Percentiles rank a stretch among this genome's conserved stretches.
These are phyloP conservation scores for Podargus strigoides DNA, from an alignment of 2,797 vertebrate species.

Conservation along the genomic window DNA sequence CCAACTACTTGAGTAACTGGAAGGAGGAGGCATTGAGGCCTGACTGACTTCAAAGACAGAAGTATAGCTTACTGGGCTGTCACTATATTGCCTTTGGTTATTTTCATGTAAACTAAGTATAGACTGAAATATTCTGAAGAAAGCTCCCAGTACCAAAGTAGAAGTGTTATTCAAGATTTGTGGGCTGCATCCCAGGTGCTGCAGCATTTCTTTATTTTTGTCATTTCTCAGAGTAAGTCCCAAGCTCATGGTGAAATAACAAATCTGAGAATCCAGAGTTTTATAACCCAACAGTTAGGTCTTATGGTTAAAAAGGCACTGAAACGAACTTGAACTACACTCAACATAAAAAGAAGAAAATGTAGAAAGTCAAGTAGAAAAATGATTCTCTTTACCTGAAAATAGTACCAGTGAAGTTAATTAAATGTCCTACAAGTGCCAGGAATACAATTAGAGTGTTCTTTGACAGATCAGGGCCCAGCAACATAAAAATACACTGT, in stretches of 20 bases:
- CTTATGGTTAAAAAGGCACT: background rate
- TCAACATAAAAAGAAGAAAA: background rate
- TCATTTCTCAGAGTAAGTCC: background rate
- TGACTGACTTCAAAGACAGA: background rate
- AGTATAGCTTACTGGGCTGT: background rate
- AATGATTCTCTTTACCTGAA: background rate
- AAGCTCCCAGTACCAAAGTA: background rate
- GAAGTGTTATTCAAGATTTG: background rate
- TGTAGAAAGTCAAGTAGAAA: background rate
- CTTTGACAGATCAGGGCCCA: background rate
- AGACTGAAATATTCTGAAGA: background rate
- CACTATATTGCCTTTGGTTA: background rate
- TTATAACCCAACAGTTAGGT: background rate
- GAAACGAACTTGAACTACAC: background rate
- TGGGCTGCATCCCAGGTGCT: background rate
- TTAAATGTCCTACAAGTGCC: background rate
- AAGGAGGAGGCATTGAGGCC: background rate
- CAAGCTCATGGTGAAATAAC: background rate
- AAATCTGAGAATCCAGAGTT: background rate
- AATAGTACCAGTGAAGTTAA: background rate
- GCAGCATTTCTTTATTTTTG: background rate
- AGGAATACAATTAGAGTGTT: background rate
- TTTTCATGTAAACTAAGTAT: background rate
- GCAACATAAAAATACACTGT: background rate
- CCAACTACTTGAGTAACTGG: background rate